Evolutionary conservation across 2,113 vertebrate genomes (phyloP), one percentile per base, ranked within the genome.

Genomic region (Tragelaphus strepsiceros): DNA sequence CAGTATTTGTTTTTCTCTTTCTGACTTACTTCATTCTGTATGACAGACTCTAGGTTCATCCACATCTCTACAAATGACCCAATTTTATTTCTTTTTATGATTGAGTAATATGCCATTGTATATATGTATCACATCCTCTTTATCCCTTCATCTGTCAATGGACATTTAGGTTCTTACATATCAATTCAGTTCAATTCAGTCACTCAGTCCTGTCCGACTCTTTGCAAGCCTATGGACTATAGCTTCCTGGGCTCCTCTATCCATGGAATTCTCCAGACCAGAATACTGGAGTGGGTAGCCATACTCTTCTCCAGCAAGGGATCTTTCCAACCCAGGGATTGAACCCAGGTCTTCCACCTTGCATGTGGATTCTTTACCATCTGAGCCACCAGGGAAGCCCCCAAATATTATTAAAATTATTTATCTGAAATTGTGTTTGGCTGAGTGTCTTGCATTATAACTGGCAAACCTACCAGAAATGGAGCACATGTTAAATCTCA

Each of bases 201-300:
- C 1, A 0, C 5, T 71, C 67, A 39, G 10, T 22, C 67, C 10
- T 39, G 19, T 71, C 19, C 0, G 0, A 71, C 67, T 39, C n/a
- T 71, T 39, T 71, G 67, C n/a, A 71, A 39, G 19, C 2, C 9
- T 71, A 12, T 11, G 4, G 64, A 35, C 64, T 71, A 39, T 39
- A 71, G 67, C n/a, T 0, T 71, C 19, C 67, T 13, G n/a, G 19
- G 10, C 19, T 39, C n/a, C 67, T 71, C 67, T 71, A 11, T 39
- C 10, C 19, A 22, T 39, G n/a, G 19, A 22, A 71, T 39, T 71
- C 67, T 71, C n/a, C 67, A 39, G 67, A 19, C 67, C n/a, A 71
- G 10, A 71, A 71, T 71, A 71, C n/a, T 39, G 5, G 19, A 71
- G n/a, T 71, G 19, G n/a, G 67, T 22, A 71, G 67, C 67, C n/a